Percentiles rank a stretch among this genome's conserved stretches.
These are phyloP conservation scores for Leucophora obtusa DNA, from an alignment of 2,888 invertebrate genomes.

Conservation along the genomic window DNA sequence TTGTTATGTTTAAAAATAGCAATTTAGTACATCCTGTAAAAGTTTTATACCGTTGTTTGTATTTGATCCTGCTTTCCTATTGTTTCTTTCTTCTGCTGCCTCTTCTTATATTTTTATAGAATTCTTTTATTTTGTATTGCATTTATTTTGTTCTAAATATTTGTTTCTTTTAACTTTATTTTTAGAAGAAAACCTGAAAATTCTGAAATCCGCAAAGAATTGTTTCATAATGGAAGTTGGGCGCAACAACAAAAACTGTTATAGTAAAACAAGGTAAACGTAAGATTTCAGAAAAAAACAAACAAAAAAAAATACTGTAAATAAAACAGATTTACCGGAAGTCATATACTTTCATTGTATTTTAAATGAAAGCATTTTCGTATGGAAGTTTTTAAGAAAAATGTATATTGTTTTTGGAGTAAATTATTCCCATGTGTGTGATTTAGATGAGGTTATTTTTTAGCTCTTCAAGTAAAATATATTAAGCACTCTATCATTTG, in stretches of 20 bases:
- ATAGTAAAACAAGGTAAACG: constrained; percentile 5
- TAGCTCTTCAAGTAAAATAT: neutral
- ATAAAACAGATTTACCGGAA: constrained; percentile 27
- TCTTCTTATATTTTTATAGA: neutral
- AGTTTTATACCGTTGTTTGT: constrained; percentile 27
- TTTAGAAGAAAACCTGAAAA: constrained; percentile 7
- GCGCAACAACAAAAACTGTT: constrained; percentile 10
- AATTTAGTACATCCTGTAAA: constrained; percentile 27
- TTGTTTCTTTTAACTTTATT: neutral
- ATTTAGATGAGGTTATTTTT: neutral
- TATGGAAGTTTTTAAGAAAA: neutral
- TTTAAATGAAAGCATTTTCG: constrained; percentile 4
- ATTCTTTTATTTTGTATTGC: neutral
- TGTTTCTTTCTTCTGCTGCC: neutral
- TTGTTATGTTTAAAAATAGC: constrained; percentile 37
- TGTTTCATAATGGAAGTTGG: constrained; percentile 2
- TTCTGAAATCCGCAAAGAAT: neutral
- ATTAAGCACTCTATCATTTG: constrained; percentile 18
- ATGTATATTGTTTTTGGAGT: constrained; percentile 2
- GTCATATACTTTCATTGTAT: constrained; percentile 24
- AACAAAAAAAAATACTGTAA: neutral
- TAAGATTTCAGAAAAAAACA: neutral
- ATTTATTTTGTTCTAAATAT: neutral
- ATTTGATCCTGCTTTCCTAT: constrained; percentile 8
- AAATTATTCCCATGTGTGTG: constrained; percentile 22